Evolutionary conservation across 2,888 invertebrate species (phyloP).

Genomic region (Melikaiella ostensackeni): DNA sequence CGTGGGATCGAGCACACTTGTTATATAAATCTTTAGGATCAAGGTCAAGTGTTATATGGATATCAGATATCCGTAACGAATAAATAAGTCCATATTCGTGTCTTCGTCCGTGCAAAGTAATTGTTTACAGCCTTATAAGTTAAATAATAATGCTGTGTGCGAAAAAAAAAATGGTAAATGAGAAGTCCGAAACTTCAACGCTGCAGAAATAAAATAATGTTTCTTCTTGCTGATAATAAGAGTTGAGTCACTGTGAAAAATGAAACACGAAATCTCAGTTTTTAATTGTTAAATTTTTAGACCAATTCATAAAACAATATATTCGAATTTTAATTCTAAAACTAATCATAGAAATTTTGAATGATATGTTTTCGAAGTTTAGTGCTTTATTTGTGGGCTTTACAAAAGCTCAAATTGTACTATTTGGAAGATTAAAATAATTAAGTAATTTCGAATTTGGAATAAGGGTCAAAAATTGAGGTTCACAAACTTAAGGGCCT

Average conservation of each 20-base stretch:
- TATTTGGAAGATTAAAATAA: too few species aligned
- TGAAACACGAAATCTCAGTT: neutral
- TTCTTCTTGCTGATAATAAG: neutral
- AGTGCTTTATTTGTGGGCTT: too few species aligned
- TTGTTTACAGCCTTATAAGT: constrained; percentile 3
- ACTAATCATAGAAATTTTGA: too few species aligned
- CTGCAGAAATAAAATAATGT: neutral
- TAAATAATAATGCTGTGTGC: constrained; percentile 1
- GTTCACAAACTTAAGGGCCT: too few species aligned
- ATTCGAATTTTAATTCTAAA: too few species aligned
- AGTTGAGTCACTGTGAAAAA: neutral
- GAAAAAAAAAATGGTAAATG: neutral
- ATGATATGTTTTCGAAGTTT: too few species aligned
- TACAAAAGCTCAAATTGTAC: too few species aligned
- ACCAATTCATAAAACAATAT: too few species aligned
- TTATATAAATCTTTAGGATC: neutral
- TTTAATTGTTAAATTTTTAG: neutral
- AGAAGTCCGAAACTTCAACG: neutral
- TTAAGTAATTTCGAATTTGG: too few species aligned
- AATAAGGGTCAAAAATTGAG: too few species aligned
- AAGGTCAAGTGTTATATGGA: constrained; percentile 1
- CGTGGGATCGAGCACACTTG: neutral
- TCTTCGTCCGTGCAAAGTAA: neutral
- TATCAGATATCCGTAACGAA: neutral
- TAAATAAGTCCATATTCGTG: constrained; percentile 3